A percentile compares a stretch with the other conserved stretches of the same genome.
Conservation (phyloP, 1,140 invertebrate genomes). For the Macrotrachela quadricornifera region DNA sequence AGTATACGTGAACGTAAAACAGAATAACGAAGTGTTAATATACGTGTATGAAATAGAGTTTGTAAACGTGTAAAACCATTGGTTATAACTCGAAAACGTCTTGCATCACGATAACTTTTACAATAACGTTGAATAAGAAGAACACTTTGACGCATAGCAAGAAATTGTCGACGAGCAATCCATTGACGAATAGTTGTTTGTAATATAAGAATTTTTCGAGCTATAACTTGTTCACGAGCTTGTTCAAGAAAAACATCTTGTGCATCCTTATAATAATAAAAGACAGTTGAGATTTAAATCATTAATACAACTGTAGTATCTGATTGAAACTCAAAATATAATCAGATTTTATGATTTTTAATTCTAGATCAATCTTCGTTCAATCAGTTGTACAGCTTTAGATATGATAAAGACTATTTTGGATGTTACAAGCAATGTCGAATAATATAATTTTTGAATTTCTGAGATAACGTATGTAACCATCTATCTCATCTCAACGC, state of each 20-base stretch:
- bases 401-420: too few species aligned
- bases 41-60: slow-evolving; percentile 70
- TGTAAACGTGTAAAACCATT: slow-evolving; percentile 72
- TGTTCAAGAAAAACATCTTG: slow-evolving; percentile 91
- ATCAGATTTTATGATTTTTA: neutral
- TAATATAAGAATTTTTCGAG: slow-evolving; percentile 73
- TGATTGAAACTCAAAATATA: too few species aligned
- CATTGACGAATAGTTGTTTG: slow-evolving; percentile 81
- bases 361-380: neutral
- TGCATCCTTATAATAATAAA: slow-evolving; percentile 52
- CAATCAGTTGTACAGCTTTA: too few species aligned
- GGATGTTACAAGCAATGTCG: too few species aligned
- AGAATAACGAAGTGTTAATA: slow-evolving; percentile 71
- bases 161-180: slow-evolving; percentile 50
- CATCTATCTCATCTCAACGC: too few species aligned
- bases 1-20: slow-evolving; percentile 74
- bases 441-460: too few species aligned
- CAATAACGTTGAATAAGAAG: slow-evolving; percentile 66
- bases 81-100: slow-evolving; percentile 46
- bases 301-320: too few species aligned
- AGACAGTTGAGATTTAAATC: too few species aligned
- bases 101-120: slow-evolving; percentile 64
- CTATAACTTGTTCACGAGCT: slow-evolving; percentile 74
- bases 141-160: slow-evolving; percentile 50
- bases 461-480: too few species aligned